phyloP scores from a whole-genome alignment of 2,888 invertebrate species.

The Plagodis pulveraria region DNA sequence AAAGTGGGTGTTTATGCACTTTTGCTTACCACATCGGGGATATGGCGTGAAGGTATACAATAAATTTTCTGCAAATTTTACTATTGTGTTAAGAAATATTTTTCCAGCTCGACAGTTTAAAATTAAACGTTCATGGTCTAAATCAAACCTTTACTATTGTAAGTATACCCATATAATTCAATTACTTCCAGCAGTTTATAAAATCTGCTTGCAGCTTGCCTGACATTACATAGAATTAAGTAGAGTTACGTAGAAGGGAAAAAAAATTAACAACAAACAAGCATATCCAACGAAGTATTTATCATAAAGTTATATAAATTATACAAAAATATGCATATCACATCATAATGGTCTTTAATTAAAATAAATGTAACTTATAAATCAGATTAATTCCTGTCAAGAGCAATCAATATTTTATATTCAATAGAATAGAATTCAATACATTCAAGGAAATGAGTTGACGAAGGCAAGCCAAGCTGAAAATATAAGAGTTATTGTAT shows the following conservation, averaged over 20 bases:
- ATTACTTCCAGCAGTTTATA: not conserved
- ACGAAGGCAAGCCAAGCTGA: conserved; percentile 29
- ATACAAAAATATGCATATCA: conserved; percentile 3
- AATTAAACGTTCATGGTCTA: no score
- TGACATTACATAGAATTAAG: no score
- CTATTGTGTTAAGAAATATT: no score
- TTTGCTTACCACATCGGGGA: no score
- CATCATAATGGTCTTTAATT: conserved; percentile 2
- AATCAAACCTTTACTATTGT: no score
- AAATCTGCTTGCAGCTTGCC: not conserved
- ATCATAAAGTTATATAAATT: not conserved
- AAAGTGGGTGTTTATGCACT: no score
- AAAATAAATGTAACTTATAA: conserved; percentile 7
- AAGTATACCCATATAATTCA: no score
- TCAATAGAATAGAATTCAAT: conserved; percentile 3
- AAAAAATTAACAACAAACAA: conserved; percentile 19
- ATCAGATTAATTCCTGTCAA: not conserved
- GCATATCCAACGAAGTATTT: conserved; percentile 3
- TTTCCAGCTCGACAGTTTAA: no score
- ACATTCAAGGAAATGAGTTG: conserved; percentile 3
- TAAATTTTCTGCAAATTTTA: no score
- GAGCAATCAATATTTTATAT: no score
- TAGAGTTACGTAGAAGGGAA: conserved; percentile 8
- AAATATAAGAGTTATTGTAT: conserved; percentile 10
- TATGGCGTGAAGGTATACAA: no score